Evolutionary conservation across 1,140 invertebrate genomes (phyloP), one percentile per base, ranked within the genome.

Genomic region (Saxidomus purpurata): DNA sequence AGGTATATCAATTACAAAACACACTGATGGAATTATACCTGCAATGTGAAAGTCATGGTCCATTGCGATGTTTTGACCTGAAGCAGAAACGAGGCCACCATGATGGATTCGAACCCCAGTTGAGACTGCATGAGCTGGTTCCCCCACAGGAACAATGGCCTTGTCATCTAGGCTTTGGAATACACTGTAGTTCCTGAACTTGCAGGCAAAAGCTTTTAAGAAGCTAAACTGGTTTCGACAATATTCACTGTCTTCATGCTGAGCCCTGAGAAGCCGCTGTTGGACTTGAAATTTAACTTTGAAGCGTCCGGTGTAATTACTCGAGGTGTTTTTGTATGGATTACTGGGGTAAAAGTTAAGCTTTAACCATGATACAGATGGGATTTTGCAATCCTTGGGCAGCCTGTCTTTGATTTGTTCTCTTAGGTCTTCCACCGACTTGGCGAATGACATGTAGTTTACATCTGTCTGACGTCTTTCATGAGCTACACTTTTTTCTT

Each of bases 371-470:
- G 76, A 80, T 15, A 80, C 76, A 9, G 38, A 80, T 80, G 76
- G 76, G 40, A 80, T 80, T 80, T 80, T 52, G 38, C 38, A 8
- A 47, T 80, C 36, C 40, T 6, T 25, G 47, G 76, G 76, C 43
- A 80, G 76, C 47, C 76, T 80, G 47, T 43, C 38, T 80, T 80
- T 80, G 31, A 80, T 80, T 80, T 80, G 76, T 38, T 80, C 76
- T 49, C 25, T 43, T 47, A 80, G 25, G 47, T 80, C 38, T 80
- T 80, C 76, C 17, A 80, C 34, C 4, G 67, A 76, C 61, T 83
- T 89, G 28, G 67, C 80, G 25, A 83, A 47, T 19, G 80, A 80
- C 88, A 89, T 89, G 69, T 89, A 77, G 43, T 74, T 77, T 22
- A 83, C 25, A 25, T 80, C 76, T 47, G 38, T 9, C 3, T 43